phyloP scores from a whole-genome alignment of 2,797 vertebrate species.

The Ptychobarbus kaznakovi region DNA sequence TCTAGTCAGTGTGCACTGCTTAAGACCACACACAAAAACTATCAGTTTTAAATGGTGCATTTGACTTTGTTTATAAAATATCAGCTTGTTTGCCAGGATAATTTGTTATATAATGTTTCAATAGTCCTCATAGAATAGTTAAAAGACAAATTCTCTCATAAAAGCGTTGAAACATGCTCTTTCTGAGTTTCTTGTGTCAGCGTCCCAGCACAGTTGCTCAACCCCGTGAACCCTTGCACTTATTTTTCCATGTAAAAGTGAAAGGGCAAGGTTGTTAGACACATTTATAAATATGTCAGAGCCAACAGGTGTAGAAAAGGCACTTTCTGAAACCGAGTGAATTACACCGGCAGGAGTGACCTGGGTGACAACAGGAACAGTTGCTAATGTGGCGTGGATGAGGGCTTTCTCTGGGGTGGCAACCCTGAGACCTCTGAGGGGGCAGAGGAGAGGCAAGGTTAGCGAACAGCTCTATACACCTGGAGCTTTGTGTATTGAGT shows the following conservation, averaged over 20 bases:
- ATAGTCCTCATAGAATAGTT: slow-evolving; percentile 4
- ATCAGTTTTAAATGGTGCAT: background rate
- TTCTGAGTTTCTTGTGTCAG: slow-evolving; percentile 27
- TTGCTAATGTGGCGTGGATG: slow-evolving; percentile 60
- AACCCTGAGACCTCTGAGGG: slow-evolving; percentile 50
- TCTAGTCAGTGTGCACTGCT: slow-evolving; percentile 13
- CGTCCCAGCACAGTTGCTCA: slow-evolving; percentile 43
- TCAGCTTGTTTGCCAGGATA: background rate
- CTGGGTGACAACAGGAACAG: slow-evolving; percentile 55
- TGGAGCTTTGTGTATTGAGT: slow-evolving; percentile 66
- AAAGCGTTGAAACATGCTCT: background rate
- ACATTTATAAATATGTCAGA: slow-evolving; percentile 56
- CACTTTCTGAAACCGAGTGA: slow-evolving; percentile 48
- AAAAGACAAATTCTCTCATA: background rate
- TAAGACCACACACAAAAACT: background rate
- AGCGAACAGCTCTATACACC: slow-evolving; percentile 66
- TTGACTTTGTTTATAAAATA: slow-evolving; percentile 5
- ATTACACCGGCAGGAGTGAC: slow-evolving; percentile 56
- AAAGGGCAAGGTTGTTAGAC: slow-evolving; percentile 54
- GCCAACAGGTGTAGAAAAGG: slow-evolving; percentile 59
- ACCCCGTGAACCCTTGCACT: slow-evolving; percentile 32
- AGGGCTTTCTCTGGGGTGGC: slow-evolving; percentile 51
- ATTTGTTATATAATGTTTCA: background rate
- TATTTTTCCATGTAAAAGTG: slow-evolving; percentile 43
- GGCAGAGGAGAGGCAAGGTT: slow-evolving; percentile 31